Evolutionary conservation across 1,140 invertebrate species (phyloP).

Genomic region (Argopecten irradians): DNA sequence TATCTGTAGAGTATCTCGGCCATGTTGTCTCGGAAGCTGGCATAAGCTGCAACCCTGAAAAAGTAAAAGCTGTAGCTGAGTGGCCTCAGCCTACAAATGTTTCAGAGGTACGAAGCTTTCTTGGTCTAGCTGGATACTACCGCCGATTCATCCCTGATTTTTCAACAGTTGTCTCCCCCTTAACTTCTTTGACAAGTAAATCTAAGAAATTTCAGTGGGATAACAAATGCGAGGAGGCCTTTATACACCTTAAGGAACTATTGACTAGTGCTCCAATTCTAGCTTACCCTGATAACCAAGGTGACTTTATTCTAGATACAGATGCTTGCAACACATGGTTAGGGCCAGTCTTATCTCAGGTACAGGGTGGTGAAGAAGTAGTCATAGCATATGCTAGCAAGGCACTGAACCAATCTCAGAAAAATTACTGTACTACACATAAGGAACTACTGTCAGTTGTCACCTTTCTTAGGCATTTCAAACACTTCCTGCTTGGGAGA

Average conservation of each 20-base stretch:
- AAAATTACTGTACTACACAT: no score
- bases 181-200: slow-evolving; percentile 27
- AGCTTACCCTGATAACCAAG: slow-evolving; percentile 37
- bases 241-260: slow-evolving; percentile 9
- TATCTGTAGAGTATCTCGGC: slow-evolving; percentile 54
- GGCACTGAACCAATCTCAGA: not conserved
- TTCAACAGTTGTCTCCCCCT: slow-evolving; percentile 32
- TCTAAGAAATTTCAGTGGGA: slow-evolving; percentile 18
- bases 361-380: slow-evolving; percentile 42
- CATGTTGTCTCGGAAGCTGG: slow-evolving; percentile 56
- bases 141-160: slow-evolving; percentile 31
- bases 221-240: slow-evolving; percentile 16
- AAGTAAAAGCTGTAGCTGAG: slow-evolving; percentile 62
- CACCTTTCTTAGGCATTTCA: no score
- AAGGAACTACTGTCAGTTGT: no score
- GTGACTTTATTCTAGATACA: slow-evolving; percentile 53
- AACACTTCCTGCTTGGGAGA: no score
- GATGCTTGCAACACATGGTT: slow-evolving; percentile 55
- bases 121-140: slow-evolving; percentile 48
- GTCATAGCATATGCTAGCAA: slow-evolving; percentile 41
- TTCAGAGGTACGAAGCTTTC: slow-evolving; percentile 61
- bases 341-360: slow-evolving; percentile 63
- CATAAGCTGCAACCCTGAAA: slow-evolving; percentile 58
- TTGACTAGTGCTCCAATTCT: slow-evolving; percentile 48
- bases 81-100: slow-evolving; percentile 64